A percentile compares a stretch with the other conserved stretches of the same genome.
Conservation (phyloP, 2,888 invertebrate species). For the Pherbina coryleti region DNA sequence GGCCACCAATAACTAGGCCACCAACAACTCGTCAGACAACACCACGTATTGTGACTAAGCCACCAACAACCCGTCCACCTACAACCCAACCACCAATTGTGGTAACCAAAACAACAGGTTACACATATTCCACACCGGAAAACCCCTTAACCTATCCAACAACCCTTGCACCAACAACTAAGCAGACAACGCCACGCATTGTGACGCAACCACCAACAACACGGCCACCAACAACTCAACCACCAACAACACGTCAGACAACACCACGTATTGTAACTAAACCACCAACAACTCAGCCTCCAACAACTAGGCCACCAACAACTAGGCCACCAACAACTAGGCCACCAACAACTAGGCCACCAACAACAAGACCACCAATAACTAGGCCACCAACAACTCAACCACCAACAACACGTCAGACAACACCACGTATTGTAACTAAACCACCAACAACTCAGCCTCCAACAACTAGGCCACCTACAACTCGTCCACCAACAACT, state of each 20-base stretch:
- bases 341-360: constrained; percentile 35
- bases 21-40: constrained; percentile 37
- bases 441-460: too few relatives aligned
- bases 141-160: too few relatives aligned
- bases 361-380: constrained; percentile 36
- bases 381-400: constrained; percentile 43
- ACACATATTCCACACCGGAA: too few relatives aligned
- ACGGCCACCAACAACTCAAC: constrained; percentile 39
- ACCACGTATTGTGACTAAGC: constrained; percentile 11
- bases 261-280: constrained; percentile 35
- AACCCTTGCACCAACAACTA: too few relatives aligned
- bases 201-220: constrained; percentile 34
- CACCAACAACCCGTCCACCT: too few relatives aligned
- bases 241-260: constrained; percentile 47
- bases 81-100: constrained; percentile 41
- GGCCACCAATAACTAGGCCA: constrained; percentile 41
- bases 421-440: constrained; percentile 19
- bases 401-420: constrained; percentile 38
- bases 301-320: constrained; percentile 49
- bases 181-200: too few relatives aligned
- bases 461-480: too few relatives aligned
- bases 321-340: constrained; percentile 32
- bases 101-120: constrained; percentile 18
- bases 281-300: constrained; percentile 45
- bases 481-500: too few relatives aligned